Conservation (phyloP, 1,140 invertebrate genomes). For the Acromyrmex echinatior region DNA sequence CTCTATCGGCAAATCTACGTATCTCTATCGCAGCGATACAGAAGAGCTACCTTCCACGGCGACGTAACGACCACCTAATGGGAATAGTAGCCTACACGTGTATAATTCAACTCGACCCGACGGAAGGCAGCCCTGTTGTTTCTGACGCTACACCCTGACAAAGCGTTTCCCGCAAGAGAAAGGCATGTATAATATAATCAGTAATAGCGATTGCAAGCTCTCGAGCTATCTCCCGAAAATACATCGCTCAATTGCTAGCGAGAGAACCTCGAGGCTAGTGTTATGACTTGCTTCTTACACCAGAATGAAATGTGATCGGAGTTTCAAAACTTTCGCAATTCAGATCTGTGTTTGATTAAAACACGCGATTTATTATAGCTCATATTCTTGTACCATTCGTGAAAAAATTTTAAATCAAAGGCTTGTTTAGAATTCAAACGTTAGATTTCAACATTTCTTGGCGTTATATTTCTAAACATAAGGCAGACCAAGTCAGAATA, state of each 20-base stretch:
- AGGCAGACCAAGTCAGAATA: background rate
- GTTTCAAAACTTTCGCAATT: background rate
- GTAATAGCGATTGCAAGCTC: slow-evolving; percentile 52
- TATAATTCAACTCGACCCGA: slow-evolving; percentile 72
- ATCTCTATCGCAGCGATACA: slow-evolving; percentile 61
- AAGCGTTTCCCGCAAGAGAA: slow-evolving; percentile 52
- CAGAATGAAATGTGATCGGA: slow-evolving; percentile 13
- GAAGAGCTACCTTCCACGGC: slow-evolving; percentile 51
- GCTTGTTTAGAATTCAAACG: background rate
- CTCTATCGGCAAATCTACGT: slow-evolving; percentile 70
- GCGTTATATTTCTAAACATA: background rate
- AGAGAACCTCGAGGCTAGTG: slow-evolving; percentile 25
- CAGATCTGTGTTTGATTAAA: background rate
- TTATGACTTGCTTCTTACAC: slow-evolving; percentile 13
- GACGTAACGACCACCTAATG: slow-evolving; percentile 66
- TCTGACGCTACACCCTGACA: slow-evolving; percentile 55
- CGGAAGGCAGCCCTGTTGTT: slow-evolving; percentile 67
- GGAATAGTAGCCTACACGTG: slow-evolving; percentile 67
- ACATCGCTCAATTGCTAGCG: slow-evolving; percentile 32
- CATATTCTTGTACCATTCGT: background rate
- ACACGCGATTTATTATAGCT: too few species aligned
- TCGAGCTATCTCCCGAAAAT: slow-evolving; percentile 49
- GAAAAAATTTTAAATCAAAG: background rate
- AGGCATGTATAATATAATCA: slow-evolving; percentile 63
- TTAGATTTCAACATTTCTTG: background rate